Evolutionary conservation across 2,797 vertebrate genomes (phyloP), one percentile per base, ranked within the genome.

Genomic region (Coregonus sp.): DNA sequence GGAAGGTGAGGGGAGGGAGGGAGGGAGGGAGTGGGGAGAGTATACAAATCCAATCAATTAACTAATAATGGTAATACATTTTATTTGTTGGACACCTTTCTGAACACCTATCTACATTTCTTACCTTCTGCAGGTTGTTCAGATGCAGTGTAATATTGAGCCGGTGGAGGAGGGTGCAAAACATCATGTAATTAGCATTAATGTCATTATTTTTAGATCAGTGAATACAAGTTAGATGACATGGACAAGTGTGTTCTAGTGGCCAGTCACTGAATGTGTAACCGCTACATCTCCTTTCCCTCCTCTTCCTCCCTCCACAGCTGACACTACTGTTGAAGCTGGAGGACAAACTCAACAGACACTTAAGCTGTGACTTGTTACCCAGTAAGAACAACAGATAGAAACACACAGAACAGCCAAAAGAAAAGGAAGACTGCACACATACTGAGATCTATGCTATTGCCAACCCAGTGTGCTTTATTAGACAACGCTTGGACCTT

Each of bases 71-170:
- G 16, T n/a, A 18, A n/a, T 37, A 4, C 5, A 31, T 67, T 33
- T 33, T 1, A 33, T 67, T 6, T 29, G 25, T 29, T 35, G 65
- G 65, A 4, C 3, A 3, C 31, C 33, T 18, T 35, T 33, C 66
- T 33, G 66, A 66, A 4, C 31, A 1, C 6, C 68, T 47, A 12
- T 47, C 40, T n/a, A 14, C 7, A 2, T n/a, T 33, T 70, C 33
- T 25, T 1, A 20, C 40, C 35, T 47, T 47, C 40, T 73, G 56
- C 86, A 99, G 98, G 96, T 98, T 70, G 93, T 97, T 84, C 94
- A 98, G 73, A 97, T 99, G 96, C 97, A 99, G 86, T 99, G 98
- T 89, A 99, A 96, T 88, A 95, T 98, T 7, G 98, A 99, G 85
- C 92, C 95, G 0, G 93, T 97, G 15, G 98, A 99, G 82, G 98